phyloP scores from a whole-genome alignment of 1,140 invertebrate species.

The Drosophila pruinosa region DNA sequence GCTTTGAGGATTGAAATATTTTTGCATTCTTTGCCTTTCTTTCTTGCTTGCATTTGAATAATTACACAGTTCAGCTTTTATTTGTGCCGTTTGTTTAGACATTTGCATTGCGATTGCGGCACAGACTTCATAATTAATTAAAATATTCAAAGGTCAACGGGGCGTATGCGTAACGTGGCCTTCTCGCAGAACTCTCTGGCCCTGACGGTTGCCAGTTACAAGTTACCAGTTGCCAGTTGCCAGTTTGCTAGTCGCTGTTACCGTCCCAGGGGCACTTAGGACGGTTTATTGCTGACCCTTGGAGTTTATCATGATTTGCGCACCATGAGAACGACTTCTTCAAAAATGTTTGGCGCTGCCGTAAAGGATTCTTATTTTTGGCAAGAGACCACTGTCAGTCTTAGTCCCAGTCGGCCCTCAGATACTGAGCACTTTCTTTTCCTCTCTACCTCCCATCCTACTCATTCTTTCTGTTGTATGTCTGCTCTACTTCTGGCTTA shows the following conservation, averaged over 20 bases:
- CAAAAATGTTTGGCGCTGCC: constrained; percentile 6
- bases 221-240: neutral
- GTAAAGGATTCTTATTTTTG: constrained; percentile 25
- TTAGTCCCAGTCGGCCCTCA: constrained; percentile 6
- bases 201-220: neutral
- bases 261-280: constrained; percentile 24
- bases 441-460: neutral
- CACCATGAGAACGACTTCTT: constrained; percentile 16
- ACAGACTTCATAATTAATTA: constrained; percentile 66
- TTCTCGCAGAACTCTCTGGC: neutral
- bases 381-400: constrained; percentile 15
- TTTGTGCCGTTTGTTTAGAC: constrained; percentile 25
- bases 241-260: neutral
- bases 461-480: neutral
- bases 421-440: constrained; percentile 12
- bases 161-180: constrained; percentile 35
- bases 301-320: constrained; percentile 52
- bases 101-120: constrained; percentile 29
- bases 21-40: constrained; percentile 24
- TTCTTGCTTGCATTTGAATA: constrained; percentile 51
- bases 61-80: constrained; percentile 34
- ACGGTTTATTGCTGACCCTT: constrained; percentile 44
- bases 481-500: neutral
- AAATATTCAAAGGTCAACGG: constrained; percentile 66
- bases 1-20: constrained; percentile 18